Base-by-base conservation (phyloP, 2,888 invertebrate species). In the Tigriopus californicus region DNA sequence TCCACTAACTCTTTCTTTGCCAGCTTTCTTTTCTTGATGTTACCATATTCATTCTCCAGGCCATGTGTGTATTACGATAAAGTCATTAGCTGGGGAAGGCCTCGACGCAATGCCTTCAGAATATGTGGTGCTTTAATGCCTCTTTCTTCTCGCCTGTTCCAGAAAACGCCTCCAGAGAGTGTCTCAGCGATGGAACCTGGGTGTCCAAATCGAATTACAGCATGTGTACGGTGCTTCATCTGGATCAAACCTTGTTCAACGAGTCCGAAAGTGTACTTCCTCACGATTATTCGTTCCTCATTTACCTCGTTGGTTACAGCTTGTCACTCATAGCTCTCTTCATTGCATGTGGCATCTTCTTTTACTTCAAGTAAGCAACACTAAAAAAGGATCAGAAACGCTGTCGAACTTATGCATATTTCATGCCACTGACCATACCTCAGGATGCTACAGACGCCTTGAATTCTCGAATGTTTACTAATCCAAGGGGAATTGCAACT, bases 311-410 rank as follows among this genome's bases (percentile, higher is more conserved):
- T 63, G 90, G 90, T 41, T 90, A 90, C 74, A 80, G 82, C 60
- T 74, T 89, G 65, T 89, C 89, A 65, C 76, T 90, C 58, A 78
- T 85, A 55, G 85, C 85, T 12, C 78, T 90, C 60, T 77, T 82
- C 52, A 74, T 88, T 61, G 90, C 90, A 25, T 81, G 90, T 65
- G 79, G 80, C 70, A 87, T 91, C 65, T 90, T 90, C 73, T 74
- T 85, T 62, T 85, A 86, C 71, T 90, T 85, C 77, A 89, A 88
- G 90, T 90, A 74, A 82, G 85, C 79, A 62, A n/a, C n/a, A n/a
- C n/a, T n/a, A n/a, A n/a, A n/a, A n/a, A n/a, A 25, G 10, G 6
- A 18, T 33, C 33, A 3, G 33, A 33, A 3, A 33, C 3, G 33
- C 33, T 33, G 8, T 8, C 33, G 33, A 33, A 8, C 8, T 8